Evolutionary conservation across 1,140 invertebrate genomes (phyloP).

Genomic region (Anthonomus grandis): DNA sequence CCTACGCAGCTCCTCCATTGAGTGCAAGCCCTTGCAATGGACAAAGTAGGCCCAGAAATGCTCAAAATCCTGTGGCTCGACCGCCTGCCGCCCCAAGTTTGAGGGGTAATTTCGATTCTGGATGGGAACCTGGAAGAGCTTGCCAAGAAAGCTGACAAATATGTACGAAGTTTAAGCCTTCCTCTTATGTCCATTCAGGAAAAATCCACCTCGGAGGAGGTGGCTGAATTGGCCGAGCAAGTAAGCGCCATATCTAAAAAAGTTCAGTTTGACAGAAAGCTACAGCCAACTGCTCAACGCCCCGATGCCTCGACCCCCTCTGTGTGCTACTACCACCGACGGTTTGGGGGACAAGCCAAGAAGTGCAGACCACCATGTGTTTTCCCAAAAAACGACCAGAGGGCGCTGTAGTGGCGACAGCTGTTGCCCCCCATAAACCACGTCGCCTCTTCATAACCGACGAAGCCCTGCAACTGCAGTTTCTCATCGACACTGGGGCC

Average conservation of each 20-base stretch:
- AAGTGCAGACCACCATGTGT: slow-evolving; percentile 36
- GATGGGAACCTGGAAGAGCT: slow-evolving; percentile 9
- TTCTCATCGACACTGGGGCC: slow-evolving; percentile 12
- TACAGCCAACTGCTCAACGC: not conserved
- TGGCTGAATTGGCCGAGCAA: too few relatives aligned
- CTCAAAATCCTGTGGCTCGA: too few relatives aligned
- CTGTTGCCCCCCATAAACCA: not conserved
- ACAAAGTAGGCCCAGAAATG: too few relatives aligned
- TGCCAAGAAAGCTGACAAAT: slow-evolving; percentile 27
- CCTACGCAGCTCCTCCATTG: too few relatives aligned
- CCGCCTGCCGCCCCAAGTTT: too few relatives aligned
- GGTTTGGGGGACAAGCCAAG: slow-evolving; percentile 25
- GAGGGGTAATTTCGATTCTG: not conserved
- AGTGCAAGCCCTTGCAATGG: too few relatives aligned
- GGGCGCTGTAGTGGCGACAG: slow-evolving; percentile 1
- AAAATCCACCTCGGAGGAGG: too few relatives aligned
- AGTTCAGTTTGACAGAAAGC: not conserved
- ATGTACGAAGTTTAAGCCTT: too few relatives aligned
- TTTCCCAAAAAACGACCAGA: slow-evolving; percentile 4
- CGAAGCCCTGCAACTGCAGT: not conserved
- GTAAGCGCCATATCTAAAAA: not conserved
- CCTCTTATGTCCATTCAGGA: not conserved
- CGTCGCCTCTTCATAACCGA: slow-evolving; percentile 7
- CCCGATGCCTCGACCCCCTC: slow-evolving; percentile 48
- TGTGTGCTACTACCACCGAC: slow-evolving; percentile 39